Evolutionary conservation across 2,797 vertebrate genomes (phyloP), one percentile per base, ranked within the genome.

Genomic region (Dryobates pubescens): DNA sequence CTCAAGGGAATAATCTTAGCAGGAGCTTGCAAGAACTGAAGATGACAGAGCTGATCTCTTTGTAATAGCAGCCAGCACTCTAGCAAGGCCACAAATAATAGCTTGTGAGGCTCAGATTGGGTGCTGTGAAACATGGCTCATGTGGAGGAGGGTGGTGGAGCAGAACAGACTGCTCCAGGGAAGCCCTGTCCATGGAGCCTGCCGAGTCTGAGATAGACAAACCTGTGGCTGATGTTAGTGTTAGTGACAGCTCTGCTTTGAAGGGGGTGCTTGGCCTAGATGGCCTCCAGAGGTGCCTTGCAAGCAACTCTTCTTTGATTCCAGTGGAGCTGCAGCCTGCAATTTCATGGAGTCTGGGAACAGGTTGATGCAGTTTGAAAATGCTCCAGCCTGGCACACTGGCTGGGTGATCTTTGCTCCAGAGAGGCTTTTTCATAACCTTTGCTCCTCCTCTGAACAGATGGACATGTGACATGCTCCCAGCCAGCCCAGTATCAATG

Each of bases 241-340:
- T 53, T 76, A 26, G 70, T 90, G 71, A 45, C 58, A 72, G 57
- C 63, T 81, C 45, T 73, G 16, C 71, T 92, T 86, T 91, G 68
- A 83, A 86, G 75, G 36, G 22, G 23, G 2, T 76, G 24, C 94
- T 93, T 90, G 83, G 45, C 78, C 57, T 84, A 80, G 54, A 64
- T 82, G 29, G 71, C 88, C 81, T 86, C 72, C 75, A 90, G 93
- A 91, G 27, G 34, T 89, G 74, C 61, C 45, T 92, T 86, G n/a
- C 12, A 74, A 80, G 26, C n/a, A 69, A 3, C 23, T 14, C n/a
- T 86, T 53, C 65, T 77, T 89, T 93, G 81, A 84, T 89, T 92
- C 41, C n/a, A 20, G 24, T 57, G 43, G 78, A 77, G 45, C 36
- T 71, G 30, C 56, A 90, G 62, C 11, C 78, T 95, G 71, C 83